Evolutionary conservation across 2,113 vertebrate genomes (phyloP).

Genomic region (Neotragus moschatus): DNA sequence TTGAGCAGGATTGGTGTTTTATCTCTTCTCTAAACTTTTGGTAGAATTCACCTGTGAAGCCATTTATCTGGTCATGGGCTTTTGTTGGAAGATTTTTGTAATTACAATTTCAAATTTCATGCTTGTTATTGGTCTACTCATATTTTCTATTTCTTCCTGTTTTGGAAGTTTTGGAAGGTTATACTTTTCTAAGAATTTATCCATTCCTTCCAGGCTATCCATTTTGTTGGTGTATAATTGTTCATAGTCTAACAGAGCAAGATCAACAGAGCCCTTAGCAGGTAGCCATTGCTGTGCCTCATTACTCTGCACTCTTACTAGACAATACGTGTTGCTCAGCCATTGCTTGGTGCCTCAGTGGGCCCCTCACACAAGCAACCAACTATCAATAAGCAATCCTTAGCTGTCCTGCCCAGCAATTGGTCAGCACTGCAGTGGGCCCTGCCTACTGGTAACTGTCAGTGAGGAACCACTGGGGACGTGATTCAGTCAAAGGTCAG

Average conservation of each 20-base stretch:
- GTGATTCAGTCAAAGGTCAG: neutral
- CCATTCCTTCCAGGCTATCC: neutral
- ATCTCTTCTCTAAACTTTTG: neutral
- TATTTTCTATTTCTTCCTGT: neutral
- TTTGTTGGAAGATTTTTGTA: neutral
- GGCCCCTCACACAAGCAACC: neutral
- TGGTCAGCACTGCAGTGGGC: neutral
- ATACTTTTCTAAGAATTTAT: neutral
- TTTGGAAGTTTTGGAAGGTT: neutral
- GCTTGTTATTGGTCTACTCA: neutral
- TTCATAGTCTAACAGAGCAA: neutral
- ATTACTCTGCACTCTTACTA: neutral
- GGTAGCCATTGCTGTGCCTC: neutral
- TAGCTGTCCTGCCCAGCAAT: neutral
- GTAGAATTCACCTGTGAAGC: neutral
- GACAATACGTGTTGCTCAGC: neutral
- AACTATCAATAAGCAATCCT: neutral
- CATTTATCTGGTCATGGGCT: neutral
- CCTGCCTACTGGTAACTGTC: neutral
- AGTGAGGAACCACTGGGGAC: neutral
- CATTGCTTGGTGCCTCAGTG: neutral
- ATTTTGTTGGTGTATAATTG: neutral
- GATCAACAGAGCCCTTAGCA: neutral
- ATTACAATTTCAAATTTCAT: rapidly evolving
- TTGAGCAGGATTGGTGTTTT: neutral